Percentiles rank a stretch among this genome's conserved stretches.
Conservation (phyloP, 2,888 invertebrate genomes). For the Perdita meconis region DNA sequence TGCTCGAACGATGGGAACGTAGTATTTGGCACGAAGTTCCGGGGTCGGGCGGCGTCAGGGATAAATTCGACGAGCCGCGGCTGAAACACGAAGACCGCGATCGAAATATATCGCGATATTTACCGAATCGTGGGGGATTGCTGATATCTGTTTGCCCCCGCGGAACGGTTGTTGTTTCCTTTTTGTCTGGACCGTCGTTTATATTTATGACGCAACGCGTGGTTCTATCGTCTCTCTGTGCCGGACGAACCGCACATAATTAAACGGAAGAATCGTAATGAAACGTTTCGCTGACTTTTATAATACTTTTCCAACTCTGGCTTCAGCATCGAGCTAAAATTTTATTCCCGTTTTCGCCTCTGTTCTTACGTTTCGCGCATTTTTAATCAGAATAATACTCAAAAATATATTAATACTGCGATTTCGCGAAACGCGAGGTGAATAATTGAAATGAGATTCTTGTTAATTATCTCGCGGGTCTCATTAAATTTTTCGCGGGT, state of each 20-base stretch:
- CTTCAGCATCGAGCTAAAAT: too few species aligned
- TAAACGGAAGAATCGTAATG: constrained; percentile 9
- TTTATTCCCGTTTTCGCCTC: too few species aligned
- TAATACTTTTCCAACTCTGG: not conserved
- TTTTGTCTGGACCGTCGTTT: constrained; percentile 24
- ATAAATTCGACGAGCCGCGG: constrained; percentile 33
- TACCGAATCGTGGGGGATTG: constrained; percentile 33
- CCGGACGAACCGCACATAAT: not conserved
- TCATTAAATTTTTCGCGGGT: not conserved
- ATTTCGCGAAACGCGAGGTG: too few species aligned
- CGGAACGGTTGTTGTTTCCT: constrained; percentile 21
- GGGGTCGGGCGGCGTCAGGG: not conserved
- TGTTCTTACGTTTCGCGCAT: too few species aligned
- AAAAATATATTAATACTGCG: too few species aligned
- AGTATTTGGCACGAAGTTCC: too few species aligned
- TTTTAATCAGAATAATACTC: too few species aligned
- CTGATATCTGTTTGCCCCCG: constrained; percentile 36
- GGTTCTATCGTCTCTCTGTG: not conserved
- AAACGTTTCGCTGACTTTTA: not conserved
- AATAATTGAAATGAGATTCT: too few species aligned
- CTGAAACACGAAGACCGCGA: constrained; percentile 32
- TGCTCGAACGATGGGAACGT: constrained; percentile 36
- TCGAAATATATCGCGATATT: constrained; percentile 29
- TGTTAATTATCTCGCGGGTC: too few species aligned
- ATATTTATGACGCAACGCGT: constrained; percentile 11